These are phyloP conservation scores for Limnephilus lunatus DNA, from an alignment of 2,888 invertebrate species.

Conservation along the genomic window DNA sequence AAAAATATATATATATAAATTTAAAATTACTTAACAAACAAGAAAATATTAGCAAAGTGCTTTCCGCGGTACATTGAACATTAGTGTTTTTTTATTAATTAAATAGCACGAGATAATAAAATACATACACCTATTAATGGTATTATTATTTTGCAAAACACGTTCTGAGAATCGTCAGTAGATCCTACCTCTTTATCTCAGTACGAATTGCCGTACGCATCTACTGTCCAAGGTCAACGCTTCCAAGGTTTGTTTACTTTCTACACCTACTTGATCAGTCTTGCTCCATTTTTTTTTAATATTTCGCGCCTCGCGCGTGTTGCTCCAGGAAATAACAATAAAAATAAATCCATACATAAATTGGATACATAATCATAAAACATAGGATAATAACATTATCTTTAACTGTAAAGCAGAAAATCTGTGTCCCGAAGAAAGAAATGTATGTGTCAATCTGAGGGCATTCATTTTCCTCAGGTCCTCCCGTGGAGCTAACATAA, in stretches of 20 bases:
- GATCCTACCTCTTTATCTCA: background rate
- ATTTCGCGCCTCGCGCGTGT: too few relatives aligned
- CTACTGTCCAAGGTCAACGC: background rate
- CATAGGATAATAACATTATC: too few relatives aligned
- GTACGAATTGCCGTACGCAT: background rate
- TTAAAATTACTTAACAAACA: too few relatives aligned
- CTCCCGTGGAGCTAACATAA: too few relatives aligned
- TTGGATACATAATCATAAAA: too few relatives aligned
- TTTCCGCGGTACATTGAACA: background rate
- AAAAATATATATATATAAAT: too few relatives aligned
- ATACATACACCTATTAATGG: background rate
- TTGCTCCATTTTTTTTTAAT: background rate
- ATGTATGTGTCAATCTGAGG: too few relatives aligned
- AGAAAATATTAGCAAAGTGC: background rate
- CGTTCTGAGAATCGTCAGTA: background rate
- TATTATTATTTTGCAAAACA: background rate
- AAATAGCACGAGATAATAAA: background rate
- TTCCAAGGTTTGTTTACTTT: constrained; percentile 32
- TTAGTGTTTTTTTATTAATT: background rate
- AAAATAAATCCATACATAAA: background rate
- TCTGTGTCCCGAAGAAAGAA: too few relatives aligned
- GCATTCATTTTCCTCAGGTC: too few relatives aligned
- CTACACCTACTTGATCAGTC: background rate
- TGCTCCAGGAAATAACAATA: background rate
- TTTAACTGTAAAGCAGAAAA: too few relatives aligned